Conservation (phyloP, 1,140 invertebrate species). For the Anastrepha obliqua region DNA sequence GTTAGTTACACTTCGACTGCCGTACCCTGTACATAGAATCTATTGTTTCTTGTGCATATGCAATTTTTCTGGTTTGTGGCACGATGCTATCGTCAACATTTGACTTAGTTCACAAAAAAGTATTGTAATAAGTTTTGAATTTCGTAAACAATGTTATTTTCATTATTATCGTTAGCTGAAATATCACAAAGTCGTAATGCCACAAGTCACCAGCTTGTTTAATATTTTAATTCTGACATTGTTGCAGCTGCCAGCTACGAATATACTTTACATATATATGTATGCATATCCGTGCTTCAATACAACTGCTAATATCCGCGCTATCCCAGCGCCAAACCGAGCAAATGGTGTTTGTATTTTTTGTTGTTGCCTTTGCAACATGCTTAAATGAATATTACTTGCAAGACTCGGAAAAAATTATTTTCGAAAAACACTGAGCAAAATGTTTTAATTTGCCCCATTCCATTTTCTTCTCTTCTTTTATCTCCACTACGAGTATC, state of each 20-base stretch:
- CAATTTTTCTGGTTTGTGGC: too few species aligned
- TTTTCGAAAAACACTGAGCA: not conserved
- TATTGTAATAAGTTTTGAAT: too few species aligned
- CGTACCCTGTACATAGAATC: too few species aligned
- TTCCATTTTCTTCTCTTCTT: not conserved
- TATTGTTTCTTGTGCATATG: too few species aligned
- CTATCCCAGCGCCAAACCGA: not conserved
- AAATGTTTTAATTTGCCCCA: conserved; percentile 27
- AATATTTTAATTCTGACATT: not conserved
- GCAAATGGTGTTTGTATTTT: not conserved
- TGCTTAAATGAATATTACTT: conserved; percentile 13
- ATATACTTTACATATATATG: not conserved
- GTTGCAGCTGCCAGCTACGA: not conserved
- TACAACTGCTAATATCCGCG: conserved; percentile 5
- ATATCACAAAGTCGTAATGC: not conserved
- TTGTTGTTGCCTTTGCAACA: conserved; percentile 10
- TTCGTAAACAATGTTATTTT: too few species aligned
- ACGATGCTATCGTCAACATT: too few species aligned
- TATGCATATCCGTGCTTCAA: not conserved
- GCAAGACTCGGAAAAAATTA: conserved; percentile 31
- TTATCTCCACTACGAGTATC: too few species aligned
- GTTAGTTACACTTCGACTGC: too few species aligned
- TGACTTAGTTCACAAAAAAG: too few species aligned
- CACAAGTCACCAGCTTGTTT: not conserved
- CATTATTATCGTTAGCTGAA: too few species aligned